phyloP scores from a whole-genome alignment of 2,113 vertebrate species.

The Pteruthius melanotis region DNA sequence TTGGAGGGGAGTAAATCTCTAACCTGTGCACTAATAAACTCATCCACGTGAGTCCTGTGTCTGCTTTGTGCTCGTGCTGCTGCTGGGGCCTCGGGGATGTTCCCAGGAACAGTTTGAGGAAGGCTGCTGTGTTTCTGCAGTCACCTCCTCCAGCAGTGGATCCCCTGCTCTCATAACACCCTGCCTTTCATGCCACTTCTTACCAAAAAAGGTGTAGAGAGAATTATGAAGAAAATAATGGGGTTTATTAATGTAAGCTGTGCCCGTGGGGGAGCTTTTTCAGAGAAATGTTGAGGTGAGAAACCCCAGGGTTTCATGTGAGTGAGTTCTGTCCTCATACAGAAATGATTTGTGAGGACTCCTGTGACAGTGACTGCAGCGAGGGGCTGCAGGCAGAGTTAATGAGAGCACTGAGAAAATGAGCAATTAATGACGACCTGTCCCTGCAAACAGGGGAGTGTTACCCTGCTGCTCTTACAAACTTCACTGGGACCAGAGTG shows the following conservation, averaged over 20 bases:
- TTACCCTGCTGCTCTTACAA: neutral
- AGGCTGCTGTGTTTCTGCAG: neutral
- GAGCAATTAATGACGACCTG: fast-evolving
- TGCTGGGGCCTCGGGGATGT: neutral
- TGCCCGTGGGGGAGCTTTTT: neutral
- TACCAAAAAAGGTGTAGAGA: neutral
- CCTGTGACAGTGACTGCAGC: neutral
- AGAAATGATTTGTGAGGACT: neutral
- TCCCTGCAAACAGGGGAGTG: neutral
- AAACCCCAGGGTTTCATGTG: neutral
- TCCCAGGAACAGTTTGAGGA: neutral
- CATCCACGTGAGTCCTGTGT: neutral
- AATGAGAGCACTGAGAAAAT: neutral
- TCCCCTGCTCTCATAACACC: too few species aligned
- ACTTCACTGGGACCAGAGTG: neutral
- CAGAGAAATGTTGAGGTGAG: neutral
- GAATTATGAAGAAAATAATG: neutral
- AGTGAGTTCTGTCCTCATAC: neutral
- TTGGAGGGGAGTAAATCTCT: neutral
- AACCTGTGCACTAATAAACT: conserved; percentile 66
- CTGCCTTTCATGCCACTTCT: neutral
- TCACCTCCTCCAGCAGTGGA: fast-evolving
- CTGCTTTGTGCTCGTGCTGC: neutral
- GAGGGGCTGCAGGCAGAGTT: neutral
- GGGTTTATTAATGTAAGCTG: neutral